phyloP scores from a whole-genome alignment of 2,888 invertebrate genomes.

The Thereva nobilitata region DNA sequence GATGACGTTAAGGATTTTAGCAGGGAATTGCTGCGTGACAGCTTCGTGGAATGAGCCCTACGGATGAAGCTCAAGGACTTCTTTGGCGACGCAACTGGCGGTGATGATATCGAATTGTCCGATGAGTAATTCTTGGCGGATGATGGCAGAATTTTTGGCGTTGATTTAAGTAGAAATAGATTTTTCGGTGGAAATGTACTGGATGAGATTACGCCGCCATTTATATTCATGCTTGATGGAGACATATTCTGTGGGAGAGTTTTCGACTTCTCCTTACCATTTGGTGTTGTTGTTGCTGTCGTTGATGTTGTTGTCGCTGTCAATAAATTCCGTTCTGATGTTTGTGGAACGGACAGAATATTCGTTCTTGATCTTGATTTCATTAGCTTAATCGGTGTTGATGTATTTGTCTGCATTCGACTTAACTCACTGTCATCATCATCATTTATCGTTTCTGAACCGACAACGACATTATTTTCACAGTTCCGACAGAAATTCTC shows the following conservation, averaged over 20 bases:
- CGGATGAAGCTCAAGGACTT: conserved; percentile 70
- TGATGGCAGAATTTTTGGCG: conserved; percentile 48
- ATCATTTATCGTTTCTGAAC: conserved; percentile 54
- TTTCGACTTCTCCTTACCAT: conserved; percentile 62
- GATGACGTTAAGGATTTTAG: conserved; percentile 63
- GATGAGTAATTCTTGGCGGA: conserved; percentile 41
- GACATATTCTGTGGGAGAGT: conserved; percentile 66
- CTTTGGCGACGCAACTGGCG: conserved; percentile 58
- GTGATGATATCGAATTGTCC: conserved; percentile 44
- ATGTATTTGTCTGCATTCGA: conserved; percentile 58
- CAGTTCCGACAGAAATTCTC: conserved; percentile 18
- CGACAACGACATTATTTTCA: conserved; percentile 56
- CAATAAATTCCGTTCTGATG: conserved; percentile 34
- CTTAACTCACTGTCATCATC: conserved; percentile 60
- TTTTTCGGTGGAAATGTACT: conserved; percentile 59
- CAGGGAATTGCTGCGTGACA: conserved; percentile 69
- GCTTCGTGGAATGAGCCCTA: conserved; percentile 72
- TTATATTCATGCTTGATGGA: conserved; percentile 48
- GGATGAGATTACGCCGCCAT: conserved; percentile 45
- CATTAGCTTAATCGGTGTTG: conserved; percentile 58
- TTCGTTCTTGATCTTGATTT: conserved; percentile 58
- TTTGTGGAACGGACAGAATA: conserved; percentile 63
- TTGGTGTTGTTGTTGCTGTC: conserved; percentile 36
- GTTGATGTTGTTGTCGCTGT: conserved; percentile 29
- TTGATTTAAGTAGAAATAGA: conserved; percentile 56